phyloP scores from a whole-genome alignment of 2,888 invertebrate species.

The Sinohyriopsis cumingii region DNA sequence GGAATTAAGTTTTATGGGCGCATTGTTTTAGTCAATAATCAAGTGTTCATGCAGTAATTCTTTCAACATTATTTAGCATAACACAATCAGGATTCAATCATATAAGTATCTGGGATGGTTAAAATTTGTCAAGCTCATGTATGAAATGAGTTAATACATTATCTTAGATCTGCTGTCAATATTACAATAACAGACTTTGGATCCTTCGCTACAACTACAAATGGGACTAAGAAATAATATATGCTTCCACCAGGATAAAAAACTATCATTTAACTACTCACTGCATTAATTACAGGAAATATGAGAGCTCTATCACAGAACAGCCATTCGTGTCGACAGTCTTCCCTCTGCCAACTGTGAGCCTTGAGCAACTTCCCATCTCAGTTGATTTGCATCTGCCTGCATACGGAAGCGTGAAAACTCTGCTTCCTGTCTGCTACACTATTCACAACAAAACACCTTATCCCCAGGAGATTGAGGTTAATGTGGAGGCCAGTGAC shows the following conservation, averaged over 20 bases:
- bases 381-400: slow-evolving; percentile 74
- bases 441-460: slow-evolving; percentile 82
- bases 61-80: too few relatives aligned
- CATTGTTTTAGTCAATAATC: too few relatives aligned
- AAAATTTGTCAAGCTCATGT: too few relatives aligned
- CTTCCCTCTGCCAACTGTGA: slow-evolving; percentile 67
- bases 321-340: slow-evolving; percentile 61
- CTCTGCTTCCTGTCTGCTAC: slow-evolving; percentile 71
- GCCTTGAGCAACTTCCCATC: slow-evolving; percentile 70
- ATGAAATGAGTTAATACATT: too few relatives aligned
- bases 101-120: too few relatives aligned
- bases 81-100: too few relatives aligned
- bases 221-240: too few relatives aligned
- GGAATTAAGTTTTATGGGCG: too few relatives aligned
- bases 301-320: slow-evolving; percentile 38
- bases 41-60: too few relatives aligned
- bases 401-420: slow-evolving; percentile 82
- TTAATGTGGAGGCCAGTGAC: slow-evolving; percentile 87
- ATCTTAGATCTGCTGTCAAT: too few relatives aligned
- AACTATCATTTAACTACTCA: not conserved
- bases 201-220: too few relatives aligned
- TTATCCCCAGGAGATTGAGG: slow-evolving; percentile 81
- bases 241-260: not conserved
- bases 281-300: slow-evolving; percentile 34
- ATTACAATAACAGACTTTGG: too few relatives aligned